These are phyloP conservation scores for Apostichopus leukothele DNA, from an alignment of 53 echinoderm and acorn worm species.

Conservation along the genomic window DNA sequence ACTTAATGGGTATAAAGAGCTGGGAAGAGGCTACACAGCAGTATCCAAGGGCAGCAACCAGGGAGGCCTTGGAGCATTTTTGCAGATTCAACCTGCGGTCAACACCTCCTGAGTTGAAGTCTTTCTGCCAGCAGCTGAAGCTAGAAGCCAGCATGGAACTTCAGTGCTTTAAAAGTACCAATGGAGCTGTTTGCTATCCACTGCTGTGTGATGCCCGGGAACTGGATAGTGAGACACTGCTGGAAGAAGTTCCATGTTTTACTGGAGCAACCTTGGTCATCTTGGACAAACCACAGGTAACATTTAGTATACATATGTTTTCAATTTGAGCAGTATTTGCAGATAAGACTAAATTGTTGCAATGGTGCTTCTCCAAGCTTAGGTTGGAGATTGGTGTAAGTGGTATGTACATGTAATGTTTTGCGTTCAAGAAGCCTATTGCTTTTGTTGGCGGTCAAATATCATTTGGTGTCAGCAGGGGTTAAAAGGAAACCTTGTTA, in stretches of 20 bases:
- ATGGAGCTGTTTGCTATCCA: background rate
- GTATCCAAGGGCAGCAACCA: background rate
- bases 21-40: background rate
- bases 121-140: background rate
- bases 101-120: background rate
- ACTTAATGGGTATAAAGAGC: background rate
- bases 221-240: background rate
- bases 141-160: background rate
- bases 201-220: background rate
- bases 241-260: background rate
- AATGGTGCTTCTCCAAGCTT: background rate
- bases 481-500: no score
- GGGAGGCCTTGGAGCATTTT: slow-evolving; percentile 11
- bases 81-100: background rate
- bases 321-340: no score
- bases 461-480: no score
- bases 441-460: no score
- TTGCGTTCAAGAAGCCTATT: background rate
- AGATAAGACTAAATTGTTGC: background rate
- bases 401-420: background rate
- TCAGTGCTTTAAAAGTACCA: background rate
- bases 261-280: slow-evolving; percentile 8
- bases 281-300: slow-evolving; percentile 11
- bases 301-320: background rate
- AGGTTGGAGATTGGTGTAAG: background rate